phyloP scores from a whole-genome alignment of 2,797 vertebrate genomes.

The Gorsachius magnificus region DNA sequence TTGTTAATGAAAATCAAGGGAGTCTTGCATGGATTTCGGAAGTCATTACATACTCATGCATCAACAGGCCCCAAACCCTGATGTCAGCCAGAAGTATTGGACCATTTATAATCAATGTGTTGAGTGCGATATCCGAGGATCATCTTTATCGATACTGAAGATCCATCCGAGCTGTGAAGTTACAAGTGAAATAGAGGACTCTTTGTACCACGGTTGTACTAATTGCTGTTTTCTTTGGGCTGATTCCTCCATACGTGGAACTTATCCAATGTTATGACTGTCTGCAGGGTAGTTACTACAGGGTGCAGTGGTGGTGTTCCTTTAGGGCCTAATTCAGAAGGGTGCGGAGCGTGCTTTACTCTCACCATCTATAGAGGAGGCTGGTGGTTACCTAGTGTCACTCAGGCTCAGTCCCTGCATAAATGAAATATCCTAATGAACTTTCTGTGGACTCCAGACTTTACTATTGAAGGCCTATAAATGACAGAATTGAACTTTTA shows the following conservation, averaged over 20 bases:
- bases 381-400: neutral
- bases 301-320: neutral
- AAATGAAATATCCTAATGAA: neutral
- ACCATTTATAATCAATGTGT: neutral
- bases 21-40: neutral
- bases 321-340: neutral
- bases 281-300: neutral
- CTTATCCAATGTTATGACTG: neutral
- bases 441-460: neutral
- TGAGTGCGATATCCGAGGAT: neutral
- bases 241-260: neutral
- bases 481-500: neutral
- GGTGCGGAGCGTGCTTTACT: accelerated
- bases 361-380: neutral
- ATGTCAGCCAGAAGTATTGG: neutral
- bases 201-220: neutral
- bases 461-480: neutral
- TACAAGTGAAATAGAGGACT: neutral
- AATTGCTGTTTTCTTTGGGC: neutral
- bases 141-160: neutral
- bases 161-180: neutral
- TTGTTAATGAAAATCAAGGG: neutral
- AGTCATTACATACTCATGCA: neutral
- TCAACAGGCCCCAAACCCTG: neutral
- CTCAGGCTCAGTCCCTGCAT: neutral